These are phyloP conservation scores for Cydia amplana DNA, from an alignment of 1,140 invertebrate genomes.

Conservation along the genomic window DNA sequence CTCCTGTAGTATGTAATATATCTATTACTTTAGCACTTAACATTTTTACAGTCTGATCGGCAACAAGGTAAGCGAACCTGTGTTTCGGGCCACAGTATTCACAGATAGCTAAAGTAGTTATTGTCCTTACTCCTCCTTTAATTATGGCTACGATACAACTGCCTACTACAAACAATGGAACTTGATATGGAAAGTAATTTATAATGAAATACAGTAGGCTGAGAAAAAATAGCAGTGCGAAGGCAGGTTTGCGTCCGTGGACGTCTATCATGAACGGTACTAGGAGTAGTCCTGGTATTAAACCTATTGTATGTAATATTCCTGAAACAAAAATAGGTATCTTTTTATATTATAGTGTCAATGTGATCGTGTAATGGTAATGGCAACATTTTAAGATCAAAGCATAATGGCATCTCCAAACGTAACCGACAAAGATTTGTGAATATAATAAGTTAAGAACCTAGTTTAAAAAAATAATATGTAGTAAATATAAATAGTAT, in stretches of 20 bases:
- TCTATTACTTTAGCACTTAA: background rate
- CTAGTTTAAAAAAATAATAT: too few species aligned
- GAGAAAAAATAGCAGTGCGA: background rate
- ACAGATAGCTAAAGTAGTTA: background rate
- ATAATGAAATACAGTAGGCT: background rate
- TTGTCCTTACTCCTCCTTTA: background rate
- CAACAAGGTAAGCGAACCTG: background rate
- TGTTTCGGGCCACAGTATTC: constrained; percentile 8
- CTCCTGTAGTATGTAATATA: background rate
- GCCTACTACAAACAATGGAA: background rate
- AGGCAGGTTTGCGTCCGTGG: constrained; percentile 5
- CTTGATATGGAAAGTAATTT: background rate
- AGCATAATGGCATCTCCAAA: too few species aligned
- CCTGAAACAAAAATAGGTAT: constrained; percentile 19
- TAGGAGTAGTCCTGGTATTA: background rate
- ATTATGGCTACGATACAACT: background rate
- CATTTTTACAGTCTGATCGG: background rate
- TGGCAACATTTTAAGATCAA: background rate
- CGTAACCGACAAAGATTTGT: too few species aligned
- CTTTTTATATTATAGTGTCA: background rate
- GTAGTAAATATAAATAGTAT: too few species aligned
- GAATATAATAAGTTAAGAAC: too few species aligned
- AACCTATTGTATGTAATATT: background rate
- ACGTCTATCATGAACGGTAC: background rate
- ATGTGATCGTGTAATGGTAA: background rate